A percentile compares a stretch with the other conserved stretches of the same genome.
These are phyloP conservation scores for Myrmecophaga tridactyla DNA, from an alignment of 2,113 vertebrate species.

Conservation along the genomic window DNA sequence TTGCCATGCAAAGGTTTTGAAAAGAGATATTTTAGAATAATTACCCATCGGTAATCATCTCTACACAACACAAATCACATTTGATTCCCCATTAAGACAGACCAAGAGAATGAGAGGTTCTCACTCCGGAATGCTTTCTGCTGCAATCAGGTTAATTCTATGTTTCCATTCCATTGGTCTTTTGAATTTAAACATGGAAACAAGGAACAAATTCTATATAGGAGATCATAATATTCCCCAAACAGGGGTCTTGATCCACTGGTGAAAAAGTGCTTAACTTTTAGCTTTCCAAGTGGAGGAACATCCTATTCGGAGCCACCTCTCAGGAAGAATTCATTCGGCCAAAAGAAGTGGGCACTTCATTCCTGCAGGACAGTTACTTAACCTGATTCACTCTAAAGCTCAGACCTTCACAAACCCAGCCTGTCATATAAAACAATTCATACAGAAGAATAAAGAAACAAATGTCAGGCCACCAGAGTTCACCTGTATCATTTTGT, in stretches of 20 bases:
- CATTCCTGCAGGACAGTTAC: not conserved
- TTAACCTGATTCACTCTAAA: not conserved
- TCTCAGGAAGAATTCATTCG: not conserved
- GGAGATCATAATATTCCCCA: not conserved
- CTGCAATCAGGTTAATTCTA: constrained; percentile 71
- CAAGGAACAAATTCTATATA: constrained; percentile 6
- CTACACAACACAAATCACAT: constrained; percentile 68
- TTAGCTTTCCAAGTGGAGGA: not conserved
- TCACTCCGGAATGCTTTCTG: constrained; percentile 55
- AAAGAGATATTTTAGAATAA: constrained; percentile 76
- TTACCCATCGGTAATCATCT: constrained; percentile 73
- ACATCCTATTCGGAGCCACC: not conserved
- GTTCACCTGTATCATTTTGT: not conserved
- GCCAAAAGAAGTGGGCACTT: not conserved
- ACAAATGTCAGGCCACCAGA: constrained; percentile 2
- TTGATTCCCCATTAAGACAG: constrained; percentile 70
- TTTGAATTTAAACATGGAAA: constrained; percentile 64
- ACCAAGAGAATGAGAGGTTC: constrained; percentile 66
- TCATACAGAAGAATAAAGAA: constrained; percentile 21
- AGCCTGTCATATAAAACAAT: not conserved
- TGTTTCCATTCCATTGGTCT: constrained; percentile 59
- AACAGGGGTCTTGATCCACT: not conserved
- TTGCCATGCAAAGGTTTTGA: constrained; percentile 67
- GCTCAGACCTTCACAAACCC: not conserved
- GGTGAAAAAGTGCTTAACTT: not conserved